A percentile compares a stretch with the other conserved stretches of the same genome.
phyloP scores from a whole-genome alignment of 2,113 vertebrate genomes.

The Lophius piscatorius region DNA sequence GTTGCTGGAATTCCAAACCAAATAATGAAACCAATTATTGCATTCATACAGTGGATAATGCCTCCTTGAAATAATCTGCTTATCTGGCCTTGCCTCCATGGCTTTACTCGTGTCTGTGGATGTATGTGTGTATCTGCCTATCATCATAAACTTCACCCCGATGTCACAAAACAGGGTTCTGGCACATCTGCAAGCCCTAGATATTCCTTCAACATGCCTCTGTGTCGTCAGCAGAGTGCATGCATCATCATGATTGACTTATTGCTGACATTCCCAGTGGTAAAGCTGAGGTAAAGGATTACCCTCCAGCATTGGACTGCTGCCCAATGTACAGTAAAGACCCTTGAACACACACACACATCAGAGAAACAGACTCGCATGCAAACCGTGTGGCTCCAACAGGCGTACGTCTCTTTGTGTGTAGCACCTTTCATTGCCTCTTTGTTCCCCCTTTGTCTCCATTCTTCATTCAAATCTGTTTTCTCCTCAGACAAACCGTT shows the following conservation, averaged over 20 bases:
- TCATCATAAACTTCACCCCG: slow-evolving; percentile 64
- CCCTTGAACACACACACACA: slow-evolving; percentile 29
- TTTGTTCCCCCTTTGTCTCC: slow-evolving; percentile 72
- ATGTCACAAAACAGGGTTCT: slow-evolving; percentile 53
- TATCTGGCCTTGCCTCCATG: slow-evolving; percentile 68
- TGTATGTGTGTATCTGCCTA: slow-evolving; percentile 53
- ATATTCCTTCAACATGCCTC: slow-evolving; percentile 66
- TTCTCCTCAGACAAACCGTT: slow-evolving; percentile 62
- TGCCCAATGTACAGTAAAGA: slow-evolving; percentile 73
- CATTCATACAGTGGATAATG: slow-evolving; percentile 71
- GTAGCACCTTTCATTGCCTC: slow-evolving; percentile 57
- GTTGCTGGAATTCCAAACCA: slow-evolving; percentile 55
- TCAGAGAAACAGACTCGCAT: slow-evolving; percentile 25
- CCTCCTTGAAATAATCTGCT: slow-evolving; percentile 76
- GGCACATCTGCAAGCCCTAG: slow-evolving; percentile 70
- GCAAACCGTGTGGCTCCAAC: slow-evolving; percentile 46
- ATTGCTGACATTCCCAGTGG: slow-evolving; percentile 69
- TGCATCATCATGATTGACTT: slow-evolving; percentile 73
- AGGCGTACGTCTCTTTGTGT: slow-evolving; percentile 60
- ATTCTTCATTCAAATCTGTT: slow-evolving; percentile 71
- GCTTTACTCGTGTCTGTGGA: slow-evolving; percentile 35
- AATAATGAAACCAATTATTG: slow-evolving; percentile 77
- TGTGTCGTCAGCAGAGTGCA: slow-evolving; percentile 54
- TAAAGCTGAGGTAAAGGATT: slow-evolving; percentile 71
- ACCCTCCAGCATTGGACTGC: slow-evolving; percentile 66